Conservation (phyloP, 2,113 vertebrate species). For the Manacus vitellinus region DNA sequence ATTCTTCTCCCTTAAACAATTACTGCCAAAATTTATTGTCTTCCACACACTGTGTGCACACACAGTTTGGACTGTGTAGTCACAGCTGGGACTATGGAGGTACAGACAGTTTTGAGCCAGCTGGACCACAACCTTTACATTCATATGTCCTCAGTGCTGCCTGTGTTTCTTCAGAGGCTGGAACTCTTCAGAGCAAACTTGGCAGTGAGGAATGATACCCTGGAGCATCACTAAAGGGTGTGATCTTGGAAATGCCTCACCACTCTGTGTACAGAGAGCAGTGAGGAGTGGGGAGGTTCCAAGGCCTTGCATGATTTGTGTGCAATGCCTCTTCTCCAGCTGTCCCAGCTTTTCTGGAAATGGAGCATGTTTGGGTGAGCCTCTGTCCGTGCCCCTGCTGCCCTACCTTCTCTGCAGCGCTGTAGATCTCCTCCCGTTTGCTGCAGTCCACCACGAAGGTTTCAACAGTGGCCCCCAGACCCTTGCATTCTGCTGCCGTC, state of each 20-base stretch:
- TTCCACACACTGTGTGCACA: neutral
- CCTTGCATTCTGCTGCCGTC: constrained; percentile 78
- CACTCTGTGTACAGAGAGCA: neutral
- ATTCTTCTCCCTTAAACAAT: neutral
- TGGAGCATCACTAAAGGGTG: neutral
- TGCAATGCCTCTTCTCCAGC: too few relatives aligned
- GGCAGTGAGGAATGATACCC: fast-evolving
- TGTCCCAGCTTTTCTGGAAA: too few relatives aligned
- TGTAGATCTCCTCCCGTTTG: constrained; percentile 77
- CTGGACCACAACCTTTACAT: neutral
- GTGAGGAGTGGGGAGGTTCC: neutral
- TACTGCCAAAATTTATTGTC: neutral
- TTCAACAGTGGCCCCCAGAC: constrained; percentile 70
- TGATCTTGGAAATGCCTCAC: neutral
- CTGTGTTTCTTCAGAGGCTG: neutral
- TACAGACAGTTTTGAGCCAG: neutral
- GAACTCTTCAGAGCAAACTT: neutral
- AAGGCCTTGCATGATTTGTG: neutral
- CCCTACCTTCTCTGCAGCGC: constrained; percentile 64
- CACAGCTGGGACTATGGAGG: fast-evolving
- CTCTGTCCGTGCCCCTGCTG: neutral
- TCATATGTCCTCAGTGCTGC: neutral
- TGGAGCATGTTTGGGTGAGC: fast-evolving
- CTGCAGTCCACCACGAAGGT: constrained; percentile 83
- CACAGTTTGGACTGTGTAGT: neutral